Percentiles rank a stretch among this genome's conserved stretches.
These are phyloP conservation scores for Montipora capitata DNA, from an alignment of 92 coral and sea anemone species.

Conservation along the genomic window DNA sequence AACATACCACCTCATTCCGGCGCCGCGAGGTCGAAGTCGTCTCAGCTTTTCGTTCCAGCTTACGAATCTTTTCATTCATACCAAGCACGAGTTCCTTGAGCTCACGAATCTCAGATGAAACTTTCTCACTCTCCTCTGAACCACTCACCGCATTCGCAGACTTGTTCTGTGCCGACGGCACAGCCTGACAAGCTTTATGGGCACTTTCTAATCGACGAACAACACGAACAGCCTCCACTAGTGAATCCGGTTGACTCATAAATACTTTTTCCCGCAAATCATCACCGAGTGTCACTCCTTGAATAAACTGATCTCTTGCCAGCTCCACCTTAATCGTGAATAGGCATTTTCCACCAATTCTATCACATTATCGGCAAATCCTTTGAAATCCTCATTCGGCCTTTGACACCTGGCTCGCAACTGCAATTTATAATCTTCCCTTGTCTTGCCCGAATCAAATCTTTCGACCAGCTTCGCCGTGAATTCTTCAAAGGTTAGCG, in stretches of 20 bases:
- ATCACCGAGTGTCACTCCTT: slow-evolving; percentile 34
- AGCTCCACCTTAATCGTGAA: slow-evolving; percentile 56
- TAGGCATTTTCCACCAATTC: slow-evolving; percentile 76
- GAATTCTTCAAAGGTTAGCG: slow-evolving; percentile 56
- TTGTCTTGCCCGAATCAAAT: slow-evolving; percentile 69
- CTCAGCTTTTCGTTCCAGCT: slow-evolving; percentile 43
- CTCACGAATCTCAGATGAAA: slow-evolving; percentile 58
- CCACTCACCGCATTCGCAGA: slow-evolving; percentile 29
- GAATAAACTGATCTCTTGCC: slow-evolving; percentile 49
- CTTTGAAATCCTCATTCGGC: slow-evolving; percentile 43
- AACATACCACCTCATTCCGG: slow-evolving; percentile 24
- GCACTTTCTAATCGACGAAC: slow-evolving; percentile 63
- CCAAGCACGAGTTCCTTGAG: slow-evolving; percentile 60
- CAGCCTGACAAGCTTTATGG: slow-evolving; percentile 37
- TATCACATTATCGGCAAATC: slow-evolving; percentile 58
- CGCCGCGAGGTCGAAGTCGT: slow-evolving; percentile 5
- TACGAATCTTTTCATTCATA: slow-evolving; percentile 62
- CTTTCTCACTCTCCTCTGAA: slow-evolving; percentile 13
- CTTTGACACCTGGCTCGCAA: slow-evolving; percentile 51
- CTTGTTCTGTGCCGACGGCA: slow-evolving; percentile 13
- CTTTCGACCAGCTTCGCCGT: slow-evolving; percentile 17
- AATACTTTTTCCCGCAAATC: slow-evolving; percentile 48
- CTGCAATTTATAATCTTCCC: slow-evolving; percentile 66
- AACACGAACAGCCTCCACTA: slow-evolving; percentile 61
- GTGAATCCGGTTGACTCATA: slow-evolving; percentile 51